Evolutionary conservation across 2,113 vertebrate species (phyloP).

Genomic region (Dasypus novemcinctus): DNA sequence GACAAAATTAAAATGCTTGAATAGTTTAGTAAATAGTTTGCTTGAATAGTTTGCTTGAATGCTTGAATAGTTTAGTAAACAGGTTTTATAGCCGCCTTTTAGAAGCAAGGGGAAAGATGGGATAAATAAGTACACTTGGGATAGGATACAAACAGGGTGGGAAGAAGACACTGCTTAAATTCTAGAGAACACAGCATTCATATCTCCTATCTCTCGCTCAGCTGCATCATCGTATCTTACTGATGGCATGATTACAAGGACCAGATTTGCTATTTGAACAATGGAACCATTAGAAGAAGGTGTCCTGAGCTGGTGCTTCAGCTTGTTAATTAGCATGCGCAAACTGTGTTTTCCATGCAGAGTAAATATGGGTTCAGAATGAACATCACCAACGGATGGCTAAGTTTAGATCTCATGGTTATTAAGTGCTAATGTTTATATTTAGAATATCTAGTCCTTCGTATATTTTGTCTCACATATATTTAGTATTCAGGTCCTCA

Average conservation of each 20-base stretch:
- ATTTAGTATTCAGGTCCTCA: neutral
- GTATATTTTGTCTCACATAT: neutral
- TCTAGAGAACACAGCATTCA: fast-evolving
- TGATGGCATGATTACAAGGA: neutral
- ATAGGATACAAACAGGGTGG: neutral
- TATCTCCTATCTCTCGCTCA: neutral
- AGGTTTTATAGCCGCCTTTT: neutral
- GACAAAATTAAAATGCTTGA: neutral
- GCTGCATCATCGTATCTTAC: neutral
- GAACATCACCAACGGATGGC: neutral
- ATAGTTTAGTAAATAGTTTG: neutral
- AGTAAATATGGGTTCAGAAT: neutral
- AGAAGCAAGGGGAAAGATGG: neutral
- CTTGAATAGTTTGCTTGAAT: too few relatives aligned
- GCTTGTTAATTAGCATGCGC: neutral
- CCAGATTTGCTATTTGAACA: neutral
- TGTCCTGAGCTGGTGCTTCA: neutral
- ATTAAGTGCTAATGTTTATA: neutral
- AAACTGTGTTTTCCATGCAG: neutral
- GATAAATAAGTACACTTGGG: neutral
- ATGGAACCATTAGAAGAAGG: neutral
- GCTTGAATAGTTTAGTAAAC: neutral
- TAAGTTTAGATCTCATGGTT: neutral
- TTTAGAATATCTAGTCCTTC: neutral
- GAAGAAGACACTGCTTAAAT: neutral